Conservation (phyloP, 2,888 invertebrate genomes). For the Drosophila cyrtoloma region DNA sequence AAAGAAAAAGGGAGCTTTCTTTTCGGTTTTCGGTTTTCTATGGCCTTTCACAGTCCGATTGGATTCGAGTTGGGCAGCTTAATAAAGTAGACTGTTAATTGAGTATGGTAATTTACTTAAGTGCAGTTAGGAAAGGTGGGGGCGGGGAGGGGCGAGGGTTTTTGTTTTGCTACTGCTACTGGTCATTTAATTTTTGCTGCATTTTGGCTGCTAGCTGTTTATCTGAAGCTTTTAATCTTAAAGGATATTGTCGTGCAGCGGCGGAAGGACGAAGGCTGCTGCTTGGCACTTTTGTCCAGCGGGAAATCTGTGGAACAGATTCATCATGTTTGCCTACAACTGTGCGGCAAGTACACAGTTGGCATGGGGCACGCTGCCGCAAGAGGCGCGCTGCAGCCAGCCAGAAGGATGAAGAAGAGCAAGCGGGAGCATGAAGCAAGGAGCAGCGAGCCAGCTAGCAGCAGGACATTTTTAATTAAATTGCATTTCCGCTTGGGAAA, state of each 20-base stretch:
- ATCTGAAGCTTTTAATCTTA: slow-evolving; percentile 77
- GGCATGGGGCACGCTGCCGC: slow-evolving; percentile 24
- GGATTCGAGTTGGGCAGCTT: slow-evolving; percentile 54
- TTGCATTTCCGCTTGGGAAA: slow-evolving; percentile 83
- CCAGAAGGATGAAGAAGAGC: slow-evolving; percentile 10
- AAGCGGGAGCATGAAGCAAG: slow-evolving; percentile 7
- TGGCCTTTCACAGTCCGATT: slow-evolving; percentile 48
- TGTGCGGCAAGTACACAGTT: slow-evolving; percentile 59
- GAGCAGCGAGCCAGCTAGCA: slow-evolving; percentile 57
- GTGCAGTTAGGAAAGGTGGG: slow-evolving; percentile 39
- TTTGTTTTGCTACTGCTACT: not conserved
- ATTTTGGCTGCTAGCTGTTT: slow-evolving; percentile 62
- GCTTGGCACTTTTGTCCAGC: slow-evolving; percentile 66
- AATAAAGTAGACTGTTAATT: slow-evolving; percentile 72
- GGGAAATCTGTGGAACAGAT: slow-evolving; percentile 79
- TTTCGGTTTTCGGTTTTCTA: slow-evolving; percentile 33
- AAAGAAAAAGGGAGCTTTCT: not conserved
- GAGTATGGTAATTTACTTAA: slow-evolving; percentile 78
- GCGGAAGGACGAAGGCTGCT: slow-evolving; percentile 1
- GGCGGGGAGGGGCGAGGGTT: not conserved
- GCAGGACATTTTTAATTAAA: slow-evolving; percentile 84
- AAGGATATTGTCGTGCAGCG: slow-evolving; percentile 66
- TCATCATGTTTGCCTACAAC: slow-evolving; percentile 81
- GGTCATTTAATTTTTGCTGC: slow-evolving; percentile 61
- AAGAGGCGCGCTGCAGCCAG: slow-evolving; percentile 16